These are phyloP conservation scores for Protaetia brevitarsis DNA, from an alignment of 1,140 invertebrate species.

Conservation along the genomic window DNA sequence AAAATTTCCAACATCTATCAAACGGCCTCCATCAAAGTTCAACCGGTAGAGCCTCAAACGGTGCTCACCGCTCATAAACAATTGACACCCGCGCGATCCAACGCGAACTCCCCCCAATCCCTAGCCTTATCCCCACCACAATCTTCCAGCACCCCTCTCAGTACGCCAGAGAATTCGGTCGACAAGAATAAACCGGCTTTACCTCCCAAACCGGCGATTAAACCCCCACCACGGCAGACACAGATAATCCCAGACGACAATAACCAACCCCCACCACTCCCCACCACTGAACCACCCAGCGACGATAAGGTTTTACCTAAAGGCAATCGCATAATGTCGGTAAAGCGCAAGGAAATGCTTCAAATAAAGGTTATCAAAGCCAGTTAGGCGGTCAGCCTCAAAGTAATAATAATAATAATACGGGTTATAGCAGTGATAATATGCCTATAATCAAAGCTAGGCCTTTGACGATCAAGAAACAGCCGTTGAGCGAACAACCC, in stretches of 20 bases:
- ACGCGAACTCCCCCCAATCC: constrained; percentile 50
- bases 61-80: constrained; percentile 50
- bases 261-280: constrained; percentile 41
- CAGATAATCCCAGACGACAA: constrained; percentile 44
- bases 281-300: constrained; percentile 45
- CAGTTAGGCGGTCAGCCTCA: constrained; percentile 27
- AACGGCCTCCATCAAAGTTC: constrained; percentile 75
- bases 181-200: constrained; percentile 65
- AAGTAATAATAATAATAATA: constrained; percentile 36
- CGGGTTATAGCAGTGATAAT: constrained; percentile 46
- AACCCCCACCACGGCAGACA: constrained; percentile 53
- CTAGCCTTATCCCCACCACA: constrained; percentile 57
- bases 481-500: constrained; percentile 70
- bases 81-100: constrained; percentile 49
- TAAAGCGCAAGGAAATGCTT: not conserved
- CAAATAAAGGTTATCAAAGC: not conserved
- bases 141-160: constrained; percentile 56
- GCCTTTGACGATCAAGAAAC: constrained; percentile 75
- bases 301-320: constrained; percentile 36
- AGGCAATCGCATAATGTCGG: not conserved
- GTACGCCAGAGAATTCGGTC: constrained; percentile 53
- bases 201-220: constrained; percentile 68
- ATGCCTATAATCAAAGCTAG: constrained; percentile 73
- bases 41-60: constrained; percentile 75
- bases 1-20: constrained; percentile 76